Evolutionary conservation across 2,888 invertebrate species (phyloP), one percentile per base, ranked within the genome.

Genomic region (Limulus polyphemus): DNA sequence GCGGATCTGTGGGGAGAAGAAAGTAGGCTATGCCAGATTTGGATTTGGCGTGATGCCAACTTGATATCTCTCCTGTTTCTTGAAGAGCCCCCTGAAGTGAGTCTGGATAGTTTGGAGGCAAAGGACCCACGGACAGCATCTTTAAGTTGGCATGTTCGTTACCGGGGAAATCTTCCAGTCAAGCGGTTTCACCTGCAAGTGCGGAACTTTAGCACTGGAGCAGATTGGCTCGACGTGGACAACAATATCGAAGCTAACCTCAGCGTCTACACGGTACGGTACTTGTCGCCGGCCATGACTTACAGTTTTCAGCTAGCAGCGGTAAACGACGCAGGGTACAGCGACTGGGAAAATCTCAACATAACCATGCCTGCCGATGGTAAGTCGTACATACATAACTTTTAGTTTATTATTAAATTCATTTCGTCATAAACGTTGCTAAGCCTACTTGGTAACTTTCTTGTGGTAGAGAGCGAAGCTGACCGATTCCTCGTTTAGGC

Each of bases 361-460:
- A 64, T 67, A 55, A 70, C 69, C 51, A 69, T 70, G 68, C 70
- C 70, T 10, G 63, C 70, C 10, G 70, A 70, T 55, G 65, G 70
- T 59, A 55, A 65, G 56, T 67, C 51, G 14, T 7, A 32, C 7
- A 32, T 7, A 32, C 32, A 32, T 32, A 32, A 32, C 7, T 32
- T 32, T 7, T 32, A 32, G 32, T 2, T 32, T 32, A 3, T 32
- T 32, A 32, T 32, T 32, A 32, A 32, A 32, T 32, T 32, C 3
- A 32, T 32, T 32, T 32, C 7, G 7, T 32, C 32, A 5, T 32
- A 32, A 32, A 32, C 32, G 7, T 32, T 32, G 5, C 32, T 32
- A 32, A 32, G 32, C 32, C 7, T 32, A 32, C 32, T 32, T 32
- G 32, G 32, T 32, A 32, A 32, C 32, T 32, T 32, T 32, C 32